phyloP scores from a whole-genome alignment of 2,797 vertebrate genomes.

The Cossypha niveicapilla region DNA sequence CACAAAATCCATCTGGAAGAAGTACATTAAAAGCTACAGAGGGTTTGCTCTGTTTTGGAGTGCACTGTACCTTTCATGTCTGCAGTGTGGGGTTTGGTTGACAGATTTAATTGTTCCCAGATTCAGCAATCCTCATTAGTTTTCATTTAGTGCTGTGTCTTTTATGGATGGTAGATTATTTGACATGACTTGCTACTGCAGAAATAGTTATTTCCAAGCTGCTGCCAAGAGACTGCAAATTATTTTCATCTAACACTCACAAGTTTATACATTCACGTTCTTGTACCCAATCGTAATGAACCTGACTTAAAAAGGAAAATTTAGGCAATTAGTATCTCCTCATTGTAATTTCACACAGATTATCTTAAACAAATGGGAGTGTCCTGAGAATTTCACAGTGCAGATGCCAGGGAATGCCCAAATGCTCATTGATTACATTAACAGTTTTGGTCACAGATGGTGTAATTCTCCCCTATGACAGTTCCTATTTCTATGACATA shows the following conservation, averaged over 20 bases:
- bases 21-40: neutral
- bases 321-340: conserved; percentile 34
- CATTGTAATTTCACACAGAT: conserved; percentile 9
- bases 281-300: conserved; percentile 33
- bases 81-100: neutral
- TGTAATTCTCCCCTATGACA: neutral
- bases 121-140: conserved; percentile 43
- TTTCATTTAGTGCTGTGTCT: neutral
- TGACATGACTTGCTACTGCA: conserved; percentile 36
- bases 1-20: conserved; percentile 7
- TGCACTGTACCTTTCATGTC: neutral
- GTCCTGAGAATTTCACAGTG: neutral
- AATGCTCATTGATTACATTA: neutral
- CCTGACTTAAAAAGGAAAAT: conserved; percentile 21
- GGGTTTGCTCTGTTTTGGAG: neutral
- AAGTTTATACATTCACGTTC: conserved; percentile 29
- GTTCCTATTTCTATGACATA: neutral
- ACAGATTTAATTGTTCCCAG: conserved; percentile 31
- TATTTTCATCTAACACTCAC: conserved; percentile 9
- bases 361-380: neutral
- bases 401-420: neutral
- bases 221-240: conserved; percentile 15
- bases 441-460: neutral
- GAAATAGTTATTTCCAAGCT: conserved; percentile 42
- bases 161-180: conserved; percentile 52